A percentile compares a stretch with the other conserved stretches of the same genome.
phyloP scores from a whole-genome alignment of 2,113 vertebrate species.

The Leptobrachium leishanense region DNA sequence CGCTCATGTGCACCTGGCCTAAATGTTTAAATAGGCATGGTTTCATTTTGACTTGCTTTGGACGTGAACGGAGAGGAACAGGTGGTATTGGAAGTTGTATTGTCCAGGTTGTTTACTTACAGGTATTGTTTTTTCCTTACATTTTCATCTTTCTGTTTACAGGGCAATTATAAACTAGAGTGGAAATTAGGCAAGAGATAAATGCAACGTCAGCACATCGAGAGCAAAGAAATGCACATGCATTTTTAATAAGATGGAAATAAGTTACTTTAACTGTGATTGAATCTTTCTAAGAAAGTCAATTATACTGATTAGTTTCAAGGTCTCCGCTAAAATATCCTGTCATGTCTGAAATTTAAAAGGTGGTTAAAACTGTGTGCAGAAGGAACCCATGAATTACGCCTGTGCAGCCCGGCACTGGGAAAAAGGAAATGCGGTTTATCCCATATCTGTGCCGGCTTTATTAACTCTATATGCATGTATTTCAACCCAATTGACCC shows the following conservation, averaged over 20 bases:
- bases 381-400: not conserved
- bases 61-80: not conserved
- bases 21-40: too few relatives aligned
- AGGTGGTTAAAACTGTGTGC: not conserved
- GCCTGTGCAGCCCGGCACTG: too few relatives aligned
- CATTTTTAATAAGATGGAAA: slow-evolving; percentile 20
- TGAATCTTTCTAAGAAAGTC: slow-evolving; percentile 18
- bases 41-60: too few relatives aligned
- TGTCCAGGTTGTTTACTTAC: not conserved
- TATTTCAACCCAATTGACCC: too few relatives aligned
- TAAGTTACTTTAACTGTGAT: slow-evolving; percentile 9
- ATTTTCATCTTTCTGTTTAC: not conserved
- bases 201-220: not conserved
- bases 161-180: slow-evolving; percentile 10
- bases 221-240: not conserved
- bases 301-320: slow-evolving; percentile 21
- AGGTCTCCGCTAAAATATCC: not conserved
- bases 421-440: too few relatives aligned
- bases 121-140: not conserved
- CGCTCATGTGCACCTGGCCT: too few relatives aligned
- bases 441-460: too few relatives aligned
- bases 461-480: too few relatives aligned
- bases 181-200: not conserved
- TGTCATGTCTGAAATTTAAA: not conserved
- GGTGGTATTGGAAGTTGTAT: not conserved